These are phyloP conservation scores for Leptodactylus fuscus DNA, from an alignment of 2,113 vertebrate species.

Conservation along the genomic window DNA sequence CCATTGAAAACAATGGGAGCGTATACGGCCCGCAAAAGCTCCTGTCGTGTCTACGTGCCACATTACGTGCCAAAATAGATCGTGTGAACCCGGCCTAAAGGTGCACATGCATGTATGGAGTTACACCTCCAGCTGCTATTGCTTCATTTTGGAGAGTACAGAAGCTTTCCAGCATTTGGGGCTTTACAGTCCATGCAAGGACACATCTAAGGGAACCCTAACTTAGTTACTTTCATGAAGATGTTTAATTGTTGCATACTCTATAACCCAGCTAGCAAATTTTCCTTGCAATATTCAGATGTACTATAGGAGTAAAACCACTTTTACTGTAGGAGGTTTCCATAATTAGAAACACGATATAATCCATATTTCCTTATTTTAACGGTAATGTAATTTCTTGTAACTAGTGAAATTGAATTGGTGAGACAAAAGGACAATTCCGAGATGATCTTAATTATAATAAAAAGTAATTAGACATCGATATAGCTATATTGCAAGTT, in stretches of 20 bases:
- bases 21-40: no score
- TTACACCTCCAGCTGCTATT: no score
- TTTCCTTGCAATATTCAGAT: neutral
- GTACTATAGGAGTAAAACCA: neutral
- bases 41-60: no score
- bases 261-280: neutral
- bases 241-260: neutral
- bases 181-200: no score
- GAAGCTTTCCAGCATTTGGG: no score
- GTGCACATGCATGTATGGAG: no score
- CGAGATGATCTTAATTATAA: slow-evolving; percentile 1
- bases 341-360: neutral
- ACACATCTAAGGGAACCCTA: no score
- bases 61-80: no score
- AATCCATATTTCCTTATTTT: neutral
- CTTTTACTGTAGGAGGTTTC: neutral
- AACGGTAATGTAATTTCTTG: slow-evolving; percentile 31
- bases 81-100: no score
- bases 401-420: neutral
- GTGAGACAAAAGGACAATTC: slow-evolving; percentile 1
- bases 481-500: neutral
- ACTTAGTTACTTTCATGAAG: neutral
- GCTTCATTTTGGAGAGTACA: no score
- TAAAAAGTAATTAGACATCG: neutral
- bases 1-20: no score